A percentile compares a stretch with the other conserved stretches of the same genome.
phyloP scores from a whole-genome alignment of 53 echinoderm and acorn worm genomes.

The Antedon mediterranea region DNA sequence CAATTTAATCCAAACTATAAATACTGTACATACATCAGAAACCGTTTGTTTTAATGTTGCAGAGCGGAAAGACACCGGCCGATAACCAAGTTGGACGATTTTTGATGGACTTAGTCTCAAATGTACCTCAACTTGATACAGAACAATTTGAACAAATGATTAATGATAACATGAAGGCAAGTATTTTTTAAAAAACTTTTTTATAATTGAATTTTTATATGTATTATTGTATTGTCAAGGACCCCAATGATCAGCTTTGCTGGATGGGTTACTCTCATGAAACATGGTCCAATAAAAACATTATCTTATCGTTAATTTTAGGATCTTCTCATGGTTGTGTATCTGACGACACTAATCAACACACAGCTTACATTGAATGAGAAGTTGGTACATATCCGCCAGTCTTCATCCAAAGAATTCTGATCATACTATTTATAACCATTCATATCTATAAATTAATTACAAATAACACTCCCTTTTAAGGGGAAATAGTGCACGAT shows the following conservation, averaged over 20 bases:
- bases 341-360: slow-evolving; percentile 74
- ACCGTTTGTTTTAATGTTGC: slow-evolving; percentile 12
- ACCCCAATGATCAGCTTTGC: no score
- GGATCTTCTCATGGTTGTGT: slow-evolving; percentile 95
- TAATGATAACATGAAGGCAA: slow-evolving; percentile 98
- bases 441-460: no score
- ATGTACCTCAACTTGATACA: slow-evolving; percentile 83
- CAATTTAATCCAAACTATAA: background rate
- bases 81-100: slow-evolving; percentile 92
- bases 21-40: background rate
- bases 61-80: slow-evolving; percentile 70
- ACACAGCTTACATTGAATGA: slow-evolving; percentile 87
- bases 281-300: background rate
- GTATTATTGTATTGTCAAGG: no score
- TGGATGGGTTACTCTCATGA: no score
- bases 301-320: slow-evolving; percentile 4
- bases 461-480: no score
- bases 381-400: slow-evolving; percentile 25
- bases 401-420: background rate
- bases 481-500: no score
- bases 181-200: background rate
- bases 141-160: slow-evolving; percentile 90
- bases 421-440: no score
- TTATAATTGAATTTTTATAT: background rate
- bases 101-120: slow-evolving; percentile 81